Evolutionary conservation across 2,888 invertebrate genomes (phyloP), one percentile per base, ranked within the genome.

Genomic region (Spilosoma lubricipeda): DNA sequence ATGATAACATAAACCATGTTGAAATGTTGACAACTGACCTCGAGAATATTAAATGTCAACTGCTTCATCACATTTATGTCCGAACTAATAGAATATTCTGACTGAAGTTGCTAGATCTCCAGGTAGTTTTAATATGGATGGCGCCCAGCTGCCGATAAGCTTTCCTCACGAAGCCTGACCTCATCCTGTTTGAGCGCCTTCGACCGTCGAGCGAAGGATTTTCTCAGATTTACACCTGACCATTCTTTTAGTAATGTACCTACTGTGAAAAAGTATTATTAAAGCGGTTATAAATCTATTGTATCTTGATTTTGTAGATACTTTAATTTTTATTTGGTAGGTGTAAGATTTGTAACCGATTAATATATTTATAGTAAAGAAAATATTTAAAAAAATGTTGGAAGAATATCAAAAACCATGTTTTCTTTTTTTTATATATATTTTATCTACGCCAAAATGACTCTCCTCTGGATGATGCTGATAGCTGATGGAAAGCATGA

Each of bases 61-160:
- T 48, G 9, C 36, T 71, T 45, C 39, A 33, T 33, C 11, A n/a
- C 30, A 73, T 83, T 86, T 86, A 84, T 81, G 78, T 79, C 69
- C 39, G 36, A 80, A 85, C 82, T 87, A 87, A 90, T 91, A 90
- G 86, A 92, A 92, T 90, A 91, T 93, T 92, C 92, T 87, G 82
- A 89, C 76, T 87, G 80, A 82, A 86, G 79, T 86, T 86, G 85
- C 82, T 86, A 81, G 67, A 80, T 78, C 87, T 82, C 88, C 86
- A 89, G 89, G 87, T 88, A 80, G 85, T 88, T 92, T 93, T 92
- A 93, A 93, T 94, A 93, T 94, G 93, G 93, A 93, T 91, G 91
- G 86, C 87, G 89, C 84, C 88, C 87, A 89, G 90, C 88, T 89
- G 86, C 87, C 91, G 92, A 91, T 93, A 93, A 94, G 91, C 90